phyloP scores from a whole-genome alignment of 2,888 invertebrate genomes.

The Acanthoscelides obtectus region DNA sequence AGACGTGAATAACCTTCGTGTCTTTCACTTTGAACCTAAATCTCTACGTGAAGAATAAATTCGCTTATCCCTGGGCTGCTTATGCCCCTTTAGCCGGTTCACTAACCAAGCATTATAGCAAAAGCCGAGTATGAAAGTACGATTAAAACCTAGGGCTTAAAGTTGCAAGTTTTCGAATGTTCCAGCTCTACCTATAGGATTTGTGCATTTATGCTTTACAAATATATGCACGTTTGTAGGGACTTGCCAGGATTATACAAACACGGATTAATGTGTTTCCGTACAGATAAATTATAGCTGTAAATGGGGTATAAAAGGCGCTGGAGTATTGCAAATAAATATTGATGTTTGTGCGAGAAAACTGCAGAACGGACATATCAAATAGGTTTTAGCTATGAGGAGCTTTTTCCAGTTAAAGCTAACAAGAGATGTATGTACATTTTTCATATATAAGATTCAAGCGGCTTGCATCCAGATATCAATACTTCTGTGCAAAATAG shows the following conservation, averaged over 20 bases:
- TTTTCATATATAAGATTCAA: too few relatives aligned
- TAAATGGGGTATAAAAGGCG: neutral
- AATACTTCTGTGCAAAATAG: neutral
- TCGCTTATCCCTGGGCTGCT: too few relatives aligned
- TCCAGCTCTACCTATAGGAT: neutral
- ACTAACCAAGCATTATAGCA: neutral
- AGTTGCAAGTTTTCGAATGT: neutral
- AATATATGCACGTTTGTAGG: neutral
- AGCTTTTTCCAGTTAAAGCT: too few relatives aligned
- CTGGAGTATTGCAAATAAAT: neutral
- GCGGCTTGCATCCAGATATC: neutral
- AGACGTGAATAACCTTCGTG: too few relatives aligned
- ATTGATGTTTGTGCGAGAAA: neutral
- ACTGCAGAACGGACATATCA: too few relatives aligned
- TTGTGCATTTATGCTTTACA: neutral
- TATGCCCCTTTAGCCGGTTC: too few relatives aligned
- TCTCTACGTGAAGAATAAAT: too few relatives aligned
- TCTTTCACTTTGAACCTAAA: too few relatives aligned
- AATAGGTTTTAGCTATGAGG: too few relatives aligned
- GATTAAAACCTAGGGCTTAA: neutral
- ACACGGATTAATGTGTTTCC: neutral
- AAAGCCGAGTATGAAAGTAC: neutral
- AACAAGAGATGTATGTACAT: too few relatives aligned
- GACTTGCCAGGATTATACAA: neutral
- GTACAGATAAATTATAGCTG: too few relatives aligned